phyloP scores from a whole-genome alignment of 2,888 invertebrate genomes.

The Sympetrum striolatum region DNA sequence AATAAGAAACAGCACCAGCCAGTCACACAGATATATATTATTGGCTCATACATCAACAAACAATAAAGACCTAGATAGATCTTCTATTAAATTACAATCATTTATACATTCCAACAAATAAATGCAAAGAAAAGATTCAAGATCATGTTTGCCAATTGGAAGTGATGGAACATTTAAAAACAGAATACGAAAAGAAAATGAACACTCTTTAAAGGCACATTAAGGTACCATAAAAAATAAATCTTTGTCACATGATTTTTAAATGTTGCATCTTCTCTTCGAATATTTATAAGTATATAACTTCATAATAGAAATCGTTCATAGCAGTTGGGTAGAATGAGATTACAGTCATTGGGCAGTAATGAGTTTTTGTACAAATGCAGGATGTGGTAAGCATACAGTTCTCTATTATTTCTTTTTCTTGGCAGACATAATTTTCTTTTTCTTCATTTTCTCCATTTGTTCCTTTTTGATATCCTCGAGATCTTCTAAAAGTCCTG shows the following conservation, averaged over 20 bases:
- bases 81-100: background rate
- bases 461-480: conserved; percentile 89
- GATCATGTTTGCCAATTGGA: background rate
- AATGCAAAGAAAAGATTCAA: conserved; percentile 14
- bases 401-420: conserved; percentile 57
- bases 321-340: background rate
- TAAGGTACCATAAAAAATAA: conserved; percentile 6
- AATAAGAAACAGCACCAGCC: background rate
- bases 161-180: background rate
- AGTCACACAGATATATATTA: too few relatives aligned
- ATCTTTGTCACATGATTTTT: background rate
- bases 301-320: background rate
- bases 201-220: conserved; percentile 16
- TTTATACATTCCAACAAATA: background rate
- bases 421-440: conserved; percentile 63
- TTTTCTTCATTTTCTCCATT: conserved; percentile 70
- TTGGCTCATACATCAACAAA: background rate
- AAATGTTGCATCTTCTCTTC: background rate
- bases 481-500: conserved; percentile 89
- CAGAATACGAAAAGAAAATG: background rate
- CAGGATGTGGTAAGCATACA: too few relatives aligned
- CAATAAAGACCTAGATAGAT: background rate
- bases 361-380: background rate
- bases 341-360: background rate
- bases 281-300: background rate